Evolutionary conservation across 2,113 vertebrate species (phyloP).

Genomic region (Arizona elegans): DNA sequence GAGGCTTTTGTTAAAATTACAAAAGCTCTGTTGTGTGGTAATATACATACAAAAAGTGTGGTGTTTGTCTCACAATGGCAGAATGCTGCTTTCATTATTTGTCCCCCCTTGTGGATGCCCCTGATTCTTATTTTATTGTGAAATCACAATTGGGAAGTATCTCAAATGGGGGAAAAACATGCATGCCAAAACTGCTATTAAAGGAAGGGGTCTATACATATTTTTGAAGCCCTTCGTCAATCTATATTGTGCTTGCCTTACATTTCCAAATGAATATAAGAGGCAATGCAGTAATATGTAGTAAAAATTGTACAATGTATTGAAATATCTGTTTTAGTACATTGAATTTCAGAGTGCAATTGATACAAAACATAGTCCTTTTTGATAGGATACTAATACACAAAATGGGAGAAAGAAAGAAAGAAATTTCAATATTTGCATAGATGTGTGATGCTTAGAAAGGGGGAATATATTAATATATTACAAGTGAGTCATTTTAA

Average conservation of each 20-base stretch:
- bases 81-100: not conserved
- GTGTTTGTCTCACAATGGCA: not conserved
- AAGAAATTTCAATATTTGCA: not conserved
- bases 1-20: not conserved
- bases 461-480: not conserved
- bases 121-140: not conserved
- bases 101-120: not conserved
- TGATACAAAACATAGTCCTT: not conserved
- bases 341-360: not conserved
- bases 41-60: not conserved
- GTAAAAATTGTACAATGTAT: not conserved
- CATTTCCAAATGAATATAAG: not conserved
- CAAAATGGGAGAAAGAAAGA: not conserved
- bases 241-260: not conserved
- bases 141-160: not conserved
- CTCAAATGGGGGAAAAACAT: not conserved
- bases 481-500: not conserved
- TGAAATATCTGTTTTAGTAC: not conserved
- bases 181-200: not conserved
- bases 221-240: not conserved
- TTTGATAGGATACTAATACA: not conserved
- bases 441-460: not conserved
- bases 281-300: not conserved
- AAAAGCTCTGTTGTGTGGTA: not conserved
- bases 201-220: not conserved